Conservation (phyloP, 2,113 vertebrate species). For the Ammodytes dubius region DNA sequence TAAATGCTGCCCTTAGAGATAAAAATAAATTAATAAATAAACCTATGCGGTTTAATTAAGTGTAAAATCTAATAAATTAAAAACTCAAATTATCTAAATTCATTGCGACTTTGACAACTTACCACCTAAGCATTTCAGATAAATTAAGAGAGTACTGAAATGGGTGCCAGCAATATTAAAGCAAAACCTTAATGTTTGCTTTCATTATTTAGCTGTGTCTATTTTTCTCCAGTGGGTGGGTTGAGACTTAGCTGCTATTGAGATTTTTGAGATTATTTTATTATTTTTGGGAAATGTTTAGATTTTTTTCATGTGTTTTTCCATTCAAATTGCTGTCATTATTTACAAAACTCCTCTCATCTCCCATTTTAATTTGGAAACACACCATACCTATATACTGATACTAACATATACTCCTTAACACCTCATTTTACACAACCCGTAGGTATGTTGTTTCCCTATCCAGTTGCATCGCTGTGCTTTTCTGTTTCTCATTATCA, state of each 20-base stretch:
- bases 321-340: conserved; percentile 65
- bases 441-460: conserved; percentile 73
- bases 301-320: conserved; percentile 64
- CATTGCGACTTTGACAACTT: conserved; percentile 41
- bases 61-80: conserved; percentile 56
- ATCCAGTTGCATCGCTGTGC: conserved; percentile 73
- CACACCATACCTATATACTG: conserved; percentile 44
- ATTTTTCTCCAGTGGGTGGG: conserved; percentile 49
- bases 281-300: conserved; percentile 67
- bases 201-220: conserved; percentile 26
- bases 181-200: conserved; percentile 29
- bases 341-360: conserved; percentile 61
- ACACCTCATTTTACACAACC: conserved; percentile 73
- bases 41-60: conserved; percentile 56
- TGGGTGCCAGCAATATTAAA: conserved; percentile 32
- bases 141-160: conserved; percentile 26
- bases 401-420: conserved; percentile 77
- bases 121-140: conserved; percentile 28
- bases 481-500: conserved; percentile 81
- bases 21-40: conserved; percentile 15
- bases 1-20: conserved; percentile 67
- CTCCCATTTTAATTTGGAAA: conserved; percentile 71
- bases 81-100: conserved; percentile 49
- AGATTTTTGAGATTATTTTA: conserved; percentile 36
- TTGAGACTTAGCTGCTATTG: conserved; percentile 46